Evolutionary conservation across 2,797 vertebrate genomes (phyloP).

Genomic region (Iguana delicatissima): DNA sequence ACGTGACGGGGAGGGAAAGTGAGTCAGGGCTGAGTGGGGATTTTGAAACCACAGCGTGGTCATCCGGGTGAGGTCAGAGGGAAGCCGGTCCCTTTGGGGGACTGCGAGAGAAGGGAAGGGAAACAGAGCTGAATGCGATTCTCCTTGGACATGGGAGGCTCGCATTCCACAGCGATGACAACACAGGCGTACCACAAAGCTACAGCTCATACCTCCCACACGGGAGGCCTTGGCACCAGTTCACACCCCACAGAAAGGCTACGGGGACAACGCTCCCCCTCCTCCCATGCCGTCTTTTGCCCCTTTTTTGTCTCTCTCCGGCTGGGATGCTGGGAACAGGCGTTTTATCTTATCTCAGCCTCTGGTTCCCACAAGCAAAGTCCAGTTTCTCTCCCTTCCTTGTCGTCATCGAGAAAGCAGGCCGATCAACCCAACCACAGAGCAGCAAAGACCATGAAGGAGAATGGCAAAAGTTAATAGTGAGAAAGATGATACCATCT

Average conservation of each 20-base stretch:
- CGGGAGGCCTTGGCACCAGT: not conserved
- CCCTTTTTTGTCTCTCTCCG: not conserved
- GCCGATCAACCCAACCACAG: too few species aligned
- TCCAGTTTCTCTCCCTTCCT: not conserved
- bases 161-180: constrained; percentile 21
- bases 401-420: too few species aligned
- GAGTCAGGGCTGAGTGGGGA: not conserved
- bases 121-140: not conserved
- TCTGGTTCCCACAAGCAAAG: not conserved
- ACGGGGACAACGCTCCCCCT: too few species aligned
- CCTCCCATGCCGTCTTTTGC: rapidly evolving
- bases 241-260: not conserved
- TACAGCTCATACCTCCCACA: not conserved
- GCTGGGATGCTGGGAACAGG: not conserved
- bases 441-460: too few species aligned
- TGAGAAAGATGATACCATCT: too few species aligned
- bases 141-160: not conserved
- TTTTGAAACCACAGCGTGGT: not conserved
- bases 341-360: constrained; percentile 27
- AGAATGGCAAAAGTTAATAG: too few species aligned
- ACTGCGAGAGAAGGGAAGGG: not conserved
- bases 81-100: not conserved
- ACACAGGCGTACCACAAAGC: too few species aligned
- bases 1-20: too few species aligned
- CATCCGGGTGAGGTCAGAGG: not conserved